Percentiles rank a stretch among this genome's conserved stretches.
These are phyloP conservation scores for Tachysurus fulvidraco DNA, from an alignment of 2,113 vertebrate species.

Conservation along the genomic window DNA sequence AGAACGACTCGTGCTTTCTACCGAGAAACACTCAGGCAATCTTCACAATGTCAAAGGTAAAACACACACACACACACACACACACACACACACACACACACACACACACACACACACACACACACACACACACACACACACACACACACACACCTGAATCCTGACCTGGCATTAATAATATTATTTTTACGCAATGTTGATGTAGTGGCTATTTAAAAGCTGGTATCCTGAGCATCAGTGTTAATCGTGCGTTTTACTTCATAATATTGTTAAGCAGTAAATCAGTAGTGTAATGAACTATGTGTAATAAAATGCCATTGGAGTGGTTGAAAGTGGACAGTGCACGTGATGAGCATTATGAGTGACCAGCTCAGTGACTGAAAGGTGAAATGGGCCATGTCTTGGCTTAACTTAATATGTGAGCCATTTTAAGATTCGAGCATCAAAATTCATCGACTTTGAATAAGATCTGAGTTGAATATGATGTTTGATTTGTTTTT, in stretches of 20 bases:
- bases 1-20: slow-evolving; percentile 23
- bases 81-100: background rate
- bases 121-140: background rate
- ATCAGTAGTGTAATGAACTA: background rate
- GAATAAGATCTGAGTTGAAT: background rate
- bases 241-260: background rate
- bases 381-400: slow-evolving; percentile 23
- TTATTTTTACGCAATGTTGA: slow-evolving; percentile 8
- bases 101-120: background rate
- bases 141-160: slow-evolving; percentile 17
- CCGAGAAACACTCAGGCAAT: slow-evolving; percentile 10
- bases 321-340: slow-evolving; percentile 37
- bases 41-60: slow-evolving; percentile 44
- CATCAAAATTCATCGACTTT: slow-evolving; percentile 11
- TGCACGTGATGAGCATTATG: slow-evolving; percentile 51
- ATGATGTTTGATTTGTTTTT: background rate
- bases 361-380: slow-evolving; percentile 30
- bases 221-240: background rate
- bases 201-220: background rate
- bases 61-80: background rate
- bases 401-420: slow-evolving; percentile 5
- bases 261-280: background rate
- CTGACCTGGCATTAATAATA: background rate
- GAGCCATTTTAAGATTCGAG: slow-evolving; percentile 4
- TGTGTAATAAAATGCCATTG: slow-evolving; percentile 20